Percentiles rank a stretch among this genome's conserved stretches.
Conservation (phyloP, 2,888 invertebrate species). For the Cryptocephalus moraei region DNA sequence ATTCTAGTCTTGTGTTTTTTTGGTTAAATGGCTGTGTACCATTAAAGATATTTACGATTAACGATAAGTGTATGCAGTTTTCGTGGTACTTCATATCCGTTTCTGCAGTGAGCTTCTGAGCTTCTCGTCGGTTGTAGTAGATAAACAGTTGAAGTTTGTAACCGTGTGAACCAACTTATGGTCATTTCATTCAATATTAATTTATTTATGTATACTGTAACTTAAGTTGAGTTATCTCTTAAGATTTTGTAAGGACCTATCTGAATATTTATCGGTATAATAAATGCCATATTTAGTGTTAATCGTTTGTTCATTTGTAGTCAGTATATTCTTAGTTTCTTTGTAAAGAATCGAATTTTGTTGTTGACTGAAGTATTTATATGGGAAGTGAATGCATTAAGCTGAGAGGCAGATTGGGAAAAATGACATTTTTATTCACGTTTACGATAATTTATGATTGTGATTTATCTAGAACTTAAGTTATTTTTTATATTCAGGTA, state of each 20-base stretch:
- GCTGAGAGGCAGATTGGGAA: background rate
- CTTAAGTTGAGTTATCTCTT: no score
- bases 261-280: background rate
- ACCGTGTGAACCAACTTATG: no score
- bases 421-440: background rate
- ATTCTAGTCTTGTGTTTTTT: slow-evolving; percentile 29
- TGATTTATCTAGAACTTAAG: background rate
- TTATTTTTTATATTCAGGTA: background rate
- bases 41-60: slow-evolving; percentile 27
- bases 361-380: background rate
- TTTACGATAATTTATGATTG: background rate
- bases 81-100: background rate
- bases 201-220: no score
- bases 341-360: background rate
- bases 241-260: no score
- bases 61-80: background rate
- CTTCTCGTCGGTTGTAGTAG: no score
- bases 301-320: background rate
- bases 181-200: no score
- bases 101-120: no score
- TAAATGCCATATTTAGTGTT: background rate
- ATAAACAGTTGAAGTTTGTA: no score
- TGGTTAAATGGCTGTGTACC: slow-evolving; percentile 38
- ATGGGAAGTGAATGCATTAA: no score
- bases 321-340: background rate